Conservation (phyloP, 2,113 vertebrate species). For the Anolis sagrei region DNA sequence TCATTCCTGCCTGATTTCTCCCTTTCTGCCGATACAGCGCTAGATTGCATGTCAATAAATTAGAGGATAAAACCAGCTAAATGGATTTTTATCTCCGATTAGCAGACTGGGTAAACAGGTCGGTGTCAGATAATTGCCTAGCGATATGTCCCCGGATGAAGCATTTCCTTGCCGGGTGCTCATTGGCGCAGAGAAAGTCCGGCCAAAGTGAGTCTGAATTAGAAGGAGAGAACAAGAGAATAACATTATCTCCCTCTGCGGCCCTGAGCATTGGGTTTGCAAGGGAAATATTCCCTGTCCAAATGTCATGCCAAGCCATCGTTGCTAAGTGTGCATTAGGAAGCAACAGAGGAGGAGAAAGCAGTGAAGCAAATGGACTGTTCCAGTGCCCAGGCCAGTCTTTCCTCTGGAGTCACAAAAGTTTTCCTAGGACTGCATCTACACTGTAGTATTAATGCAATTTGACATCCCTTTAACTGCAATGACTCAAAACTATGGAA, state of each 20-base stretch:
- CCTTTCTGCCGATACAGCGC: background rate
- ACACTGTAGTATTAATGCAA: background rate
- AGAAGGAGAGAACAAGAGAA: background rate
- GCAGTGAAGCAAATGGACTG: background rate
- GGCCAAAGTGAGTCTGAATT: background rate
- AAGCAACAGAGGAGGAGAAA: background rate
- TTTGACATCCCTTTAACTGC: too few relatives aligned
- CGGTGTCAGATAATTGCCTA: background rate
- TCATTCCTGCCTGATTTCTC: background rate
- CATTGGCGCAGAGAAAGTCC: background rate
- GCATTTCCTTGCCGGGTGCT: background rate
- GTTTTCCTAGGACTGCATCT: background rate
- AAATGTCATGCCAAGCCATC: background rate
- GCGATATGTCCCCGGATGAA: background rate
- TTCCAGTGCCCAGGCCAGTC: background rate
- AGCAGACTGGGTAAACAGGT: background rate
- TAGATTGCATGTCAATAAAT: background rate
- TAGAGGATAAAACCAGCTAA: background rate
- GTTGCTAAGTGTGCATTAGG: background rate
- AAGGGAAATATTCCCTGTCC: background rate
- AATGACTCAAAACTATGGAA: too few relatives aligned
- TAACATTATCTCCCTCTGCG: background rate
- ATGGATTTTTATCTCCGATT: background rate
- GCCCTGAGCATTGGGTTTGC: too few relatives aligned
- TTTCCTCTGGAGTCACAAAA: background rate